phyloP scores from a whole-genome alignment of 2,797 vertebrate species.

The Syndactyla subalaris region DNA sequence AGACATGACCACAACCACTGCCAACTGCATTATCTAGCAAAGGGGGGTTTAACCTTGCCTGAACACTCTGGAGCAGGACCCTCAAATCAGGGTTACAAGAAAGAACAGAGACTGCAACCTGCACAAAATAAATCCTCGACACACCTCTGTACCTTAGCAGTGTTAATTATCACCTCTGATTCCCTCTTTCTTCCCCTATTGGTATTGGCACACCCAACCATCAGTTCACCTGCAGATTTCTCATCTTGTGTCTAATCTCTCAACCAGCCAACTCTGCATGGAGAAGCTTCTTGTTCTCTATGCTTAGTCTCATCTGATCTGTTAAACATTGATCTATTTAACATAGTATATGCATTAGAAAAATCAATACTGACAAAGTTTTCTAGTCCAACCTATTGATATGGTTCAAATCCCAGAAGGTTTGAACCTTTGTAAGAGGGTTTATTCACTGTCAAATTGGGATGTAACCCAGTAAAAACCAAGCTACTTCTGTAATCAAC shows the following conservation, averaged over 20 bases:
- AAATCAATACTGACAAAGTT: slow-evolving; percentile 35
- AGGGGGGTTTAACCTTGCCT: not conserved
- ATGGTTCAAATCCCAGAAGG: not conserved
- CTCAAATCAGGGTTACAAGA: not conserved
- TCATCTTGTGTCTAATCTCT: not conserved
- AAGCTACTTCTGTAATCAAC: not conserved
- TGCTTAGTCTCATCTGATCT: not conserved
- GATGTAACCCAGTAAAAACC: not conserved
- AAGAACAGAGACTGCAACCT: not conserved
- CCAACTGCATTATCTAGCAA: rapidly evolving
- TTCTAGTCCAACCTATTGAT: not conserved
- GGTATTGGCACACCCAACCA: not conserved
- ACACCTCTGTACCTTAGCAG: rapidly evolving
- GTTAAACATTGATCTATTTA: slow-evolving; percentile 20
- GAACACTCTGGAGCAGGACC: not conserved
- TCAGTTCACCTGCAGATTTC: not conserved
- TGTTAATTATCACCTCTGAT: not conserved
- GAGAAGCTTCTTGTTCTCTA: not conserved
- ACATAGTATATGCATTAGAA: not conserved
- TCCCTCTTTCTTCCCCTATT: not conserved
- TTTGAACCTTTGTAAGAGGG: not conserved
- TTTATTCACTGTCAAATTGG: not conserved
- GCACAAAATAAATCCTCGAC: not conserved
- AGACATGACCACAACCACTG: not conserved
- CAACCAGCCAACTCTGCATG: not conserved